A percentile compares a stretch with the other conserved stretches of the same genome.
Evolutionary conservation across 2,888 invertebrate species (phyloP).

Genomic region (Eilema depressum): DNA sequence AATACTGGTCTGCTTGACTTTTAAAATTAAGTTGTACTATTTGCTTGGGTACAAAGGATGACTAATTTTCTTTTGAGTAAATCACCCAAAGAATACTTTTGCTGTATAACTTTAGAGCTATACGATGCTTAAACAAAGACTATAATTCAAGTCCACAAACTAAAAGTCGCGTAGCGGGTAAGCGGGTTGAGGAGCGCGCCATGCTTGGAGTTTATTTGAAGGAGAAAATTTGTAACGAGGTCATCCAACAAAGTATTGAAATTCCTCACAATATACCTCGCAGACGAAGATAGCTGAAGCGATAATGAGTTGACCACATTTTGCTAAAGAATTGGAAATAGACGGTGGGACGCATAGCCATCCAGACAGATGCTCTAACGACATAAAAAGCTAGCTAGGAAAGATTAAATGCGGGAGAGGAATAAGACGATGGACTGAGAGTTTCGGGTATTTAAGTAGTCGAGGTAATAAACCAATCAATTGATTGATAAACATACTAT

Average conservation of each 20-base stretch:
- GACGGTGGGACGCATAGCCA: too few relatives aligned
- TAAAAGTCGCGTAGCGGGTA: not conserved
- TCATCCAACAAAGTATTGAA: not conserved
- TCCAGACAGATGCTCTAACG: too few relatives aligned
- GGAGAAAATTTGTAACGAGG: conserved; percentile 2
- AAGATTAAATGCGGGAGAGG: too few relatives aligned
- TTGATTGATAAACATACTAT: too few relatives aligned
- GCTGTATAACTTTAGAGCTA: not conserved
- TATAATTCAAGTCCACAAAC: not conserved
- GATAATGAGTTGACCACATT: not conserved
- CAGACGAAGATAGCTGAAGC: not conserved
- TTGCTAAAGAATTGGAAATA: not conserved
- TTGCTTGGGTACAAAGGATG: conserved; percentile 5
- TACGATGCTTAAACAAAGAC: conserved; percentile 4
- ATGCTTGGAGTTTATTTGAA: conserved; percentile 1
- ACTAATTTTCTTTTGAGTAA: not conserved
- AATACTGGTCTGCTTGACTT: conserved; percentile 16
- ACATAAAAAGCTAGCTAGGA: too few relatives aligned
- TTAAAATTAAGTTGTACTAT: conserved; percentile 11
- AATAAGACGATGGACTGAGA: too few relatives aligned
- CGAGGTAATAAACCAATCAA: too few relatives aligned
- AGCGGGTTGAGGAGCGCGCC: not conserved
- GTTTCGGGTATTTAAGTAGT: too few relatives aligned
- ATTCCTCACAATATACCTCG: not conserved
- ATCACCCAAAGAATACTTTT: not conserved